These are phyloP conservation scores for Anadara kagoshimensis DNA, from an alignment of 1,140 invertebrate genomes.

Conservation along the genomic window DNA sequence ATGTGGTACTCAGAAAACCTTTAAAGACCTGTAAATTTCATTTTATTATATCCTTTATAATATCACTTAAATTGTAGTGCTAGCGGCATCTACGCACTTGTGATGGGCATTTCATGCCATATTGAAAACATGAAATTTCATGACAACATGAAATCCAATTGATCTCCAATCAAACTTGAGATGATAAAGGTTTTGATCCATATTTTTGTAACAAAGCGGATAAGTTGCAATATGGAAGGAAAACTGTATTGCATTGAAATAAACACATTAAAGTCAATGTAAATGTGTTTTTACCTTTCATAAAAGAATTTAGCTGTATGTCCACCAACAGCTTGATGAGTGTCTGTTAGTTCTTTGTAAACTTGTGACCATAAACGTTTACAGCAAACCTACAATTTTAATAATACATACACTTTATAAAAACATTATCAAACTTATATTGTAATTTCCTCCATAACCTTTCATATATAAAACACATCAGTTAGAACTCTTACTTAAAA, in stretches of 20 bases:
- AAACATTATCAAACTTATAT: too few relatives aligned
- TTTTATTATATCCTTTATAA: background rate
- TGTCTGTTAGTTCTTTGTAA: slow-evolving; percentile 54
- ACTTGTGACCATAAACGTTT: slow-evolving; percentile 48
- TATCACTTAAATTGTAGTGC: background rate
- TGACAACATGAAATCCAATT: background rate
- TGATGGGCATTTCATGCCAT: background rate
- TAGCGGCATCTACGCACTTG: background rate
- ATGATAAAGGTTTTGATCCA: background rate
- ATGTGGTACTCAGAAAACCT: background rate
- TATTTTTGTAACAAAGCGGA: too few relatives aligned
- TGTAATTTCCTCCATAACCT: too few relatives aligned
- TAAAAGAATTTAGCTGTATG: slow-evolving; percentile 39
- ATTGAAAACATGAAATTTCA: background rate
- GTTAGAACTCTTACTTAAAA: background rate
- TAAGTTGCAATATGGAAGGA: too few relatives aligned
- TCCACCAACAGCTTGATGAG: slow-evolving; percentile 1
- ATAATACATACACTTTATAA: too few relatives aligned
- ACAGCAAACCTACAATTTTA: slow-evolving; percentile 44
- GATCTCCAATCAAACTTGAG: background rate
- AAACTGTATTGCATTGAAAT: too few relatives aligned
- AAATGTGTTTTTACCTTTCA: too few relatives aligned
- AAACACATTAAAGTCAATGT: too few relatives aligned
- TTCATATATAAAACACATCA: too few relatives aligned
- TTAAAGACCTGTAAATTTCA: background rate